Percentiles rank a stretch among this genome's conserved stretches.
phyloP scores from a whole-genome alignment of 2,113 vertebrate species.

The Pomatostomus ruficeps region DNA sequence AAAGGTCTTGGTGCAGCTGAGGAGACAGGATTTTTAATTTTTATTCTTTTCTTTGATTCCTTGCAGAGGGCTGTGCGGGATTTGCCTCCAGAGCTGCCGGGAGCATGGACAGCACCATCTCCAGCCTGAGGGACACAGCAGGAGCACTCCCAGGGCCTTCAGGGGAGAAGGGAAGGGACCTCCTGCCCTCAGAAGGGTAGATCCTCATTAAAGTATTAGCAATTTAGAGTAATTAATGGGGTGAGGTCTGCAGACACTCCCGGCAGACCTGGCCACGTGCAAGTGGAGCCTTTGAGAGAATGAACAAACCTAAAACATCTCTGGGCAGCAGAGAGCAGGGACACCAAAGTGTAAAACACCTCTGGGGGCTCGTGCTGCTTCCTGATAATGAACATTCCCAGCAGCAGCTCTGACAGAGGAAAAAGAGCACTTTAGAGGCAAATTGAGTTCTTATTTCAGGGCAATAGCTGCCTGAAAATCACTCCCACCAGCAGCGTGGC shows the following conservation, averaged over 20 bases:
- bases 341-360: not conserved
- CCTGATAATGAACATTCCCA: not conserved
- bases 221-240: not conserved
- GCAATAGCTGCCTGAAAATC: not conserved
- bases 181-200: not conserved
- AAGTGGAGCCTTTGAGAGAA: not conserved
- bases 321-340: not conserved
- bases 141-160: not conserved
- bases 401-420: not conserved
- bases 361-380: not conserved
- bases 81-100: not conserved
- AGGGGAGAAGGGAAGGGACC: not conserved
- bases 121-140: not conserved
- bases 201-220: not conserved
- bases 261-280: not conserved
- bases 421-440: not conserved
- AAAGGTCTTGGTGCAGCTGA: not conserved
- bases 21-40: not conserved
- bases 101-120: not conserved
- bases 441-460: not conserved
- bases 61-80: not conserved
- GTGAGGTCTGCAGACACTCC: not conserved
- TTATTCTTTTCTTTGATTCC: not conserved
- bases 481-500: not conserved
- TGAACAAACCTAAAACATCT: rapidly evolving